phyloP scores from a whole-genome alignment of 2,113 vertebrate species.

The Oreochromis niloticus region DNA sequence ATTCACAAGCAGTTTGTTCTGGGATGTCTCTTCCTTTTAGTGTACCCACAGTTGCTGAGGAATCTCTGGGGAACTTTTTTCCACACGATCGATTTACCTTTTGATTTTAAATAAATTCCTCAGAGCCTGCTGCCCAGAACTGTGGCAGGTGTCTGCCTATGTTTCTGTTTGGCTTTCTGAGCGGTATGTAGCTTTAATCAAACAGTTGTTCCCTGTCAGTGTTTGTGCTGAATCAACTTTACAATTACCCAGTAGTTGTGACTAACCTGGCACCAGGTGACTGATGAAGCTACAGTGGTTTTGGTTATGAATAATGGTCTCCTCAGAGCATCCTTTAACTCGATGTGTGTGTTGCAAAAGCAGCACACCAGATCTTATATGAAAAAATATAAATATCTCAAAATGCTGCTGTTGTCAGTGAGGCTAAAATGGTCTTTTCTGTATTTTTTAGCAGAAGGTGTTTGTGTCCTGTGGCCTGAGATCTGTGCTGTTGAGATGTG shows the following conservation, averaged over 20 bases:
- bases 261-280: neutral
- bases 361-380: neutral
- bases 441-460: neutral
- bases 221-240: neutral
- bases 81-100: neutral
- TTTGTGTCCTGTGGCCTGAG: neutral
- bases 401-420: neutral
- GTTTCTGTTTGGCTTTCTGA: neutral
- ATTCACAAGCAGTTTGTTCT: neutral
- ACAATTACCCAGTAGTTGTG: neutral
- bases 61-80: neutral
- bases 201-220: neutral
- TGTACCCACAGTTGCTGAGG: neutral
- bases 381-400: neutral
- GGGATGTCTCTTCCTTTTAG: neutral
- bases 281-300: neutral
- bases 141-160: neutral
- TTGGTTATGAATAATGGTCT: slow-evolving; percentile 12
- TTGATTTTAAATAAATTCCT: neutral
- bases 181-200: neutral
- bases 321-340: neutral
- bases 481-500: neutral
- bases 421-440: neutral
- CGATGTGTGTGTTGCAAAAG: neutral
- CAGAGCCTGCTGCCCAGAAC: neutral